phyloP scores from a whole-genome alignment of 2,797 vertebrate genomes.

The Acanthornis magna region DNA sequence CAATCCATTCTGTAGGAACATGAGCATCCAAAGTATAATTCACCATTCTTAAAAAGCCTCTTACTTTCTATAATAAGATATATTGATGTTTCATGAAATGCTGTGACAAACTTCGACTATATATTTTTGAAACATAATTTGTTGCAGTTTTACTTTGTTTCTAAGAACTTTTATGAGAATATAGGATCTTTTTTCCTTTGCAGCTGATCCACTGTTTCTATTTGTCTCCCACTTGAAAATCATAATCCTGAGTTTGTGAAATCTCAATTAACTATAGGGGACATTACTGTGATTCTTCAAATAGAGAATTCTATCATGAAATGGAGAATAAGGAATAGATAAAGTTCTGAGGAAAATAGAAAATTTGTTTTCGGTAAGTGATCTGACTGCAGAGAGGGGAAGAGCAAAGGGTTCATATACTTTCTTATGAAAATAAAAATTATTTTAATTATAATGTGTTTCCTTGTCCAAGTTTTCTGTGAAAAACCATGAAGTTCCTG shows the following conservation, averaged over 20 bases:
- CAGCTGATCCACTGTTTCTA: not conserved
- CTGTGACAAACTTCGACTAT: not conserved
- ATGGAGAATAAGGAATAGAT: not conserved
- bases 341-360: not conserved
- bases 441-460: not conserved
- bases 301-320: not conserved
- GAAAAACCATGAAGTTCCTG: not conserved
- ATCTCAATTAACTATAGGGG: not conserved
- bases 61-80: not conserved
- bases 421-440: not conserved
- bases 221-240: not conserved
- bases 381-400: not conserved
- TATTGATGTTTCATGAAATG: not conserved
- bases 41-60: not conserved
- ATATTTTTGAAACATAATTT: not conserved
- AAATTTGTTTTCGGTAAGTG: not conserved
- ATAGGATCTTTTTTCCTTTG: not conserved
- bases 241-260: not conserved
- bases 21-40: not conserved
- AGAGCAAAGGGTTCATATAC: not conserved
- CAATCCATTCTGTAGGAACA: not conserved
- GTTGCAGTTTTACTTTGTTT: not conserved
- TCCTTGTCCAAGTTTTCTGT: not conserved
- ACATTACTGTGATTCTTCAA: not conserved
- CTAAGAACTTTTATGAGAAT: not conserved